Evolutionary conservation across 2,797 vertebrate species (phyloP), one percentile per base, ranked within the genome.

Genomic region (Pampus argenteus): DNA sequence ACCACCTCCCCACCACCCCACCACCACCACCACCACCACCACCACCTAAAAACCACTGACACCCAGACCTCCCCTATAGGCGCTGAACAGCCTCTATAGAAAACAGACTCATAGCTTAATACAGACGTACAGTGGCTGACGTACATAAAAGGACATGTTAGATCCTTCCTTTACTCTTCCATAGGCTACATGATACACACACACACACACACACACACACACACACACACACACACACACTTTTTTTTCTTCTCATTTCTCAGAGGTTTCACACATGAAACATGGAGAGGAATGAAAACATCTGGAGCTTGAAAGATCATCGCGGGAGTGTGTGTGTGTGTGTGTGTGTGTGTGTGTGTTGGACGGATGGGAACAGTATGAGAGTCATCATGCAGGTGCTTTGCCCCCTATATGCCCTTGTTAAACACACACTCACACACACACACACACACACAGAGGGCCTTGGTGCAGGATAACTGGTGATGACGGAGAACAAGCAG

Each of bases 401-500:
- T 76, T 67, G 58, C 31, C 77, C 78, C 67, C 15, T 15, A 9
- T 13, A 31, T 67, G 74, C 47, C 58, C 76, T 60, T 66, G 48
- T 47, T 8, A 23, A 22, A 45, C 38, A 25, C 61, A 9, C 54
- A 17, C 61, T 34, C 57, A 54, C 62, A 58, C 62, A 63, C 54
- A 62, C 73, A 65, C 66, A 68, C 82, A 65, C 49, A 42, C 60
- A 64, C 64, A 66, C 59, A 5, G 6, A 51, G 34, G 71, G 57
- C 78, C 73, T 76, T 63, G 71, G 48, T 58, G 71, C 28, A 31
- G 60, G 66, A 73, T 84, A 78, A 55, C 70, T 18, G 67, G 81
- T 75, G 85, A 62, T 82, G 85, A 88, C 66, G 57, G 81, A 89
- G 69, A 69, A 80, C 45, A 61, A 72, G 70, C 76, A 88, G 86